Evolutionary conservation across 2,797 vertebrate genomes (phyloP).

Genomic region (Rhodeus uyekii): DNA sequence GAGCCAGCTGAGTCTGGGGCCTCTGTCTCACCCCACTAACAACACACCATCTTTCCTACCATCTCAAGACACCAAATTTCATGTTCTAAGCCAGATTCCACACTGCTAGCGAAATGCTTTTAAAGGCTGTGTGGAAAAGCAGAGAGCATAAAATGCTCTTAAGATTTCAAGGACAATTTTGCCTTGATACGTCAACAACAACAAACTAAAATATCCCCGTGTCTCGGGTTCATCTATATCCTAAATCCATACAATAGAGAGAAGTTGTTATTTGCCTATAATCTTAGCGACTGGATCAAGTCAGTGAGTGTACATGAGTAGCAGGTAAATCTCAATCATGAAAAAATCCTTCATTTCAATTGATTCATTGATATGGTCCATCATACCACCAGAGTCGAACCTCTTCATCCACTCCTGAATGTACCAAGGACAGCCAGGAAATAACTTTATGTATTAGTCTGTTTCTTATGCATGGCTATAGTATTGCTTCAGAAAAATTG

Average conservation of each 20-base stretch:
- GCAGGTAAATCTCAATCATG: too few relatives aligned
- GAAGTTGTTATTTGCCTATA: too few relatives aligned
- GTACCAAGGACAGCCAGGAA: not conserved
- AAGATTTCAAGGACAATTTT: constrained; percentile 16
- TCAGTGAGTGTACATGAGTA: too few relatives aligned
- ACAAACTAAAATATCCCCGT: too few relatives aligned
- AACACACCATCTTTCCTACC: constrained; percentile 41
- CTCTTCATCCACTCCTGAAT: not conserved
- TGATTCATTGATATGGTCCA: not conserved
- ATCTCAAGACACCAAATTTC: constrained; percentile 15
- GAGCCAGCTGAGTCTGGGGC: constrained; percentile 73
- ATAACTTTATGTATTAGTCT: not conserved
- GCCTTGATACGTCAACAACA: not conserved
- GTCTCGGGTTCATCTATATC: too few relatives aligned
- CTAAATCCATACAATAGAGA: too few relatives aligned
- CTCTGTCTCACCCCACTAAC: constrained; percentile 57
- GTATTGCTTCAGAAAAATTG: not conserved
- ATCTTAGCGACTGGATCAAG: too few relatives aligned
- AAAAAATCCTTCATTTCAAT: too few relatives aligned
- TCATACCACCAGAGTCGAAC: too few relatives aligned
- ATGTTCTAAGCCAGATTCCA: constrained; percentile 4
- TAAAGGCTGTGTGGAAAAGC: constrained; percentile 12
- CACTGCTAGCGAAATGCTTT: not conserved
- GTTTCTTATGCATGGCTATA: not conserved
- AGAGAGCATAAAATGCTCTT: not conserved